Conservation (phyloP, 2,888 invertebrate genomes). For the Pegoplata infirma region DNA sequence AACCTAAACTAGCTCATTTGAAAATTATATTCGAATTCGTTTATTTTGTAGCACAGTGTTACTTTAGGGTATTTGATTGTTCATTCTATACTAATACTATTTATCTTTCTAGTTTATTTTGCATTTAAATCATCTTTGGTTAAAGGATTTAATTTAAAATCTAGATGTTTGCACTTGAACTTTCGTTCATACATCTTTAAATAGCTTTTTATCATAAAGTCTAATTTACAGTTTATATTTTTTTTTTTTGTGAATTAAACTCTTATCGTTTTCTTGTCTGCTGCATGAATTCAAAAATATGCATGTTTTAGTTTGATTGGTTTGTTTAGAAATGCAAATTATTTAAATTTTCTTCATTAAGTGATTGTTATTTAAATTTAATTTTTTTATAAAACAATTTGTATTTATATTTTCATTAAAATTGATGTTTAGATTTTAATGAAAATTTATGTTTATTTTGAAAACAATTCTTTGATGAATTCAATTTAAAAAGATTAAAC, state of each 20-base stretch:
- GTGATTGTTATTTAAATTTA: conserved; percentile 35
- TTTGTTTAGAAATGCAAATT: conserved; percentile 53
- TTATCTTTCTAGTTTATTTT: too few relatives aligned
- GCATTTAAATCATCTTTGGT: conserved; percentile 24
- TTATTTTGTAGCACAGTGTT: too few relatives aligned
- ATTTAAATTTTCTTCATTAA: conserved; percentile 49
- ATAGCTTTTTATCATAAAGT: conserved; percentile 4
- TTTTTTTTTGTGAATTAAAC: neutral
- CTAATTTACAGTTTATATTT: neutral
- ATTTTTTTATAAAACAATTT: conserved; percentile 7
- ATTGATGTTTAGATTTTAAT: neutral
- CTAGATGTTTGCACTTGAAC: neutral
- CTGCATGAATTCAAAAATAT: neutral
- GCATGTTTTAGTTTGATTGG: conserved; percentile 35
- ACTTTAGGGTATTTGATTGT: too few relatives aligned
- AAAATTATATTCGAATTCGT: too few relatives aligned
- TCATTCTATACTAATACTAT: too few relatives aligned
- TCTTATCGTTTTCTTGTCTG: neutral
- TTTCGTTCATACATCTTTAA: conserved; percentile 9
- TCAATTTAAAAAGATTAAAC: too few relatives aligned
- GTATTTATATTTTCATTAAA: neutral
- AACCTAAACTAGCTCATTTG: too few relatives aligned
- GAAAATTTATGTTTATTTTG: too few relatives aligned
- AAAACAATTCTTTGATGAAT: too few relatives aligned
- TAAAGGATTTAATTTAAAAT: conserved; percentile 27